A percentile compares a stretch with the other conserved stretches of the same genome.
phyloP scores from a whole-genome alignment of 23 tunicate genomes.

The Styela clava region DNA sequence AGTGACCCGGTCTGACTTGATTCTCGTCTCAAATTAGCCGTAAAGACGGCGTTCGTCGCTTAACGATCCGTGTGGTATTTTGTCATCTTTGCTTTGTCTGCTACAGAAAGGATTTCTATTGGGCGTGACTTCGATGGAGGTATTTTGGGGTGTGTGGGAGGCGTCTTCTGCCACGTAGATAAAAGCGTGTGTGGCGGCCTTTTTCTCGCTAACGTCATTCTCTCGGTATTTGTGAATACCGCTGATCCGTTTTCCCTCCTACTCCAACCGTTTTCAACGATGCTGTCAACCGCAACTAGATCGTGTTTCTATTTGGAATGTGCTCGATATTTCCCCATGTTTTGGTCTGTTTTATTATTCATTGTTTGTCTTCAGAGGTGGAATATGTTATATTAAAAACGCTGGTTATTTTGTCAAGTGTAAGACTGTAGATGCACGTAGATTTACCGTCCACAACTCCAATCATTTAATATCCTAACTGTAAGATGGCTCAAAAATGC shows the following conservation, averaged over 20 bases:
- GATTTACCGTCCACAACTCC: too few species aligned
- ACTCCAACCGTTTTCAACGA: not conserved
- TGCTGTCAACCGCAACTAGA: not conserved
- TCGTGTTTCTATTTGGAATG: too few species aligned
- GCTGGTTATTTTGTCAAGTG: too few species aligned
- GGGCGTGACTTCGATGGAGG: constrained; percentile 9
- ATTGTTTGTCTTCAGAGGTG: too few species aligned
- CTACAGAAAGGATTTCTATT: not conserved
- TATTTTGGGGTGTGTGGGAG: constrained; percentile 5
- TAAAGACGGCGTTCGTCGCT: not conserved
- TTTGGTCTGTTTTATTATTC: too few species aligned
- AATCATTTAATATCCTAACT: too few species aligned
- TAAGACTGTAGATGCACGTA: too few species aligned
- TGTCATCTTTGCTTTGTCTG: constrained; percentile 2
- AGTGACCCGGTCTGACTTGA: too few species aligned
- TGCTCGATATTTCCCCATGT: too few species aligned
- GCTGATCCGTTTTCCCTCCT: constrained; percentile 29
- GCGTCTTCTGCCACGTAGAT: constrained; percentile 31
- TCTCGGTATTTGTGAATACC: constrained; percentile 36
- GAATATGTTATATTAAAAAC: too few species aligned
- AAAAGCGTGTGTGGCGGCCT: not conserved
- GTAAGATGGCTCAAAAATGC: too few species aligned
- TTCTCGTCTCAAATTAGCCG: not conserved
- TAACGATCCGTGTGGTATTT: not conserved
- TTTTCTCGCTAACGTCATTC: constrained; percentile 33